Percentiles rank a stretch among this genome's conserved stretches.
Conservation (phyloP, 2,797 vertebrate species). For the Tragelaphus oryx region DNA sequence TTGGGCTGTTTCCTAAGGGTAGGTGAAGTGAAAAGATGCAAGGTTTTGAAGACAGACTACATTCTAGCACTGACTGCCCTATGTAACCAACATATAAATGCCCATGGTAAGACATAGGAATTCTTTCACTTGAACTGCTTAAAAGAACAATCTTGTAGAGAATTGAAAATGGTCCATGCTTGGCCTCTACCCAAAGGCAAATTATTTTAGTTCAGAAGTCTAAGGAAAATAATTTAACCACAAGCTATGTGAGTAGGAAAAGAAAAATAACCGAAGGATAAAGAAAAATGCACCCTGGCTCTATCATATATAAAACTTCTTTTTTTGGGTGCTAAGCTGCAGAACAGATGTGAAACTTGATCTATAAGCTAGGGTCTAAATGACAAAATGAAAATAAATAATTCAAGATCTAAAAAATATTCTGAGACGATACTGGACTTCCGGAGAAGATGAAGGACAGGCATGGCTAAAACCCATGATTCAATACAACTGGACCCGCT, state of each 20-base stretch:
- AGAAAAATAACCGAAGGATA: conserved; percentile 65
- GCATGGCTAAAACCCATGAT: neutral
- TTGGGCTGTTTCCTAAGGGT: neutral
- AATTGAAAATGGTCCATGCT: conserved; percentile 49
- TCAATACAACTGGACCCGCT: neutral
- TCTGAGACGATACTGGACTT: neutral
- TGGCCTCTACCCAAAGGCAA: conserved; percentile 64
- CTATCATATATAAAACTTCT: conserved; percentile 30
- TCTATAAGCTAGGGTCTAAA: conserved; percentile 35
- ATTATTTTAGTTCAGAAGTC: conserved; percentile 70
- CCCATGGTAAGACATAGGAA: conserved; percentile 2
- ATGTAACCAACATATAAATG: conserved; percentile 44
- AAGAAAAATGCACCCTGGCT: conserved; percentile 52
- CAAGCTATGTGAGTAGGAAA: conserved; percentile 60
- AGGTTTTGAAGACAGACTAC: neutral
- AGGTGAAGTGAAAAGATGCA: neutral
- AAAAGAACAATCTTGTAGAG: conserved; percentile 50
- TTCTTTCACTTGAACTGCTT: conserved; percentile 40
- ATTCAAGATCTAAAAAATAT: neutral
- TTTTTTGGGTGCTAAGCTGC: conserved; percentile 46
- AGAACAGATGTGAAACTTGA: conserved; percentile 49
- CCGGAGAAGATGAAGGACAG: neutral
- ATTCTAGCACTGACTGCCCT: neutral
- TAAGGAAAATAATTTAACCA: conserved; percentile 70
- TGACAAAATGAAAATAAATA: conserved; percentile 44